phyloP scores from a whole-genome alignment of 2,113 vertebrate species.

The Polypterus bichir region DNA sequence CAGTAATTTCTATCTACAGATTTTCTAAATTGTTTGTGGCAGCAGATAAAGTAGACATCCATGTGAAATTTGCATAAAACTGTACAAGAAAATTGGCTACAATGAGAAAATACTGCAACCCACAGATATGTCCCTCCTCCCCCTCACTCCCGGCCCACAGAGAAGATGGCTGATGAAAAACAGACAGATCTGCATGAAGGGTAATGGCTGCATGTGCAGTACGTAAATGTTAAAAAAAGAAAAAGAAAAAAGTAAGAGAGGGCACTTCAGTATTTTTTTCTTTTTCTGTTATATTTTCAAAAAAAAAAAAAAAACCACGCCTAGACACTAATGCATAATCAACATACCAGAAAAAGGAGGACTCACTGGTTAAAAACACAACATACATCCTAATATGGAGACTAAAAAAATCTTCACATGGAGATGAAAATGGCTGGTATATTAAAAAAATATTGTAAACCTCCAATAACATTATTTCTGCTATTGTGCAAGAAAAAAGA shows the following conservation, averaged over 20 bases:
- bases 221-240: conserved; percentile 30
- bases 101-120: conserved; percentile 58
- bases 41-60: conserved; percentile 62
- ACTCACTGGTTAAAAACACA: conserved; percentile 32
- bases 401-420: conserved; percentile 29
- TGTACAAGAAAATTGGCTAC: conserved; percentile 58
- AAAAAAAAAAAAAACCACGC: conserved; percentile 15
- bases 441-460: conserved; percentile 47
- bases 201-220: conserved; percentile 35
- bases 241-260: conserved; percentile 24
- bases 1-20: conserved; percentile 67
- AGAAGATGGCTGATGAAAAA: conserved; percentile 36
- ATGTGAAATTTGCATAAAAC: conserved; percentile 57
- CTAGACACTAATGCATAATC: conserved; percentile 1
- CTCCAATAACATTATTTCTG: conserved; percentile 55
- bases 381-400: conserved; percentile 12
- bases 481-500: conserved; percentile 46
- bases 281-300: conserved; percentile 32
- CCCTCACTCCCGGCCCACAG: conserved; percentile 27
- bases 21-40: conserved; percentile 60
- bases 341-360: conserved; percentile 36
- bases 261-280: conserved; percentile 28
- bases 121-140: conserved; percentile 33
- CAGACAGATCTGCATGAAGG: conserved; percentile 31
- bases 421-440: conserved; percentile 22